These are phyloP conservation scores for Galemys pyrenaicus DNA, from an alignment of 2,113 vertebrate genomes.

Conservation along the genomic window DNA sequence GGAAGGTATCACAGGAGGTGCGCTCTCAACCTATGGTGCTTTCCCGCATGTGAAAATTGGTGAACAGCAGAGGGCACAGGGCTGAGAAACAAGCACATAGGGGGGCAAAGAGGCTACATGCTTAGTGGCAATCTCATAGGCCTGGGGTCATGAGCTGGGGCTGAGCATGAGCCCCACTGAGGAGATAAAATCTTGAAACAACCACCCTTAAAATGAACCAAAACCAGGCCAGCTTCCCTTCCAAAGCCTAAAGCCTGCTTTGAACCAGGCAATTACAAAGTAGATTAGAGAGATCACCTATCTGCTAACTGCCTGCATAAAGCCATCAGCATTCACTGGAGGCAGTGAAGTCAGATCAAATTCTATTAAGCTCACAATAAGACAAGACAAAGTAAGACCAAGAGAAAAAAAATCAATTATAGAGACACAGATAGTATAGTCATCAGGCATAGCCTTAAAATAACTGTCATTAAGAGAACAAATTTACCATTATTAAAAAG, in stretches of 20 bases:
- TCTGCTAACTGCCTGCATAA: background rate
- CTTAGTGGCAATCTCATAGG: too few relatives aligned
- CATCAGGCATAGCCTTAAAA: background rate
- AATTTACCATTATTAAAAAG: background rate
- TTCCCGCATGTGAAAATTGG: background rate
- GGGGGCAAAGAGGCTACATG: background rate
- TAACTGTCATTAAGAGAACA: background rate
- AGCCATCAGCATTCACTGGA: background rate
- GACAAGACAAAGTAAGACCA: background rate
- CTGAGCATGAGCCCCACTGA: background rate
- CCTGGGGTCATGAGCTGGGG: background rate
- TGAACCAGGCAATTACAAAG: background rate
- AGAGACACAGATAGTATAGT: background rate
- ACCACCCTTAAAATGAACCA: background rate
- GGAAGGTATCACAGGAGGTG: background rate
- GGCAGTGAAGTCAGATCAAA: background rate
- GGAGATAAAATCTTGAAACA: background rate
- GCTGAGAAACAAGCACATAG: background rate
- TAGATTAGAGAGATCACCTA: too few relatives aligned
- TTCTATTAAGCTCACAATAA: background rate
- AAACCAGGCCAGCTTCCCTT: background rate
- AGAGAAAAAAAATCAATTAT: background rate
- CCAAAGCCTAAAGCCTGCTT: background rate
- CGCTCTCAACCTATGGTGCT: background rate
- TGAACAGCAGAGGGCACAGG: too few relatives aligned